Evolutionary conservation across 2,797 vertebrate species (phyloP), one percentile per base, ranked within the genome.

Genomic region (Gouania willdenowi): DNA sequence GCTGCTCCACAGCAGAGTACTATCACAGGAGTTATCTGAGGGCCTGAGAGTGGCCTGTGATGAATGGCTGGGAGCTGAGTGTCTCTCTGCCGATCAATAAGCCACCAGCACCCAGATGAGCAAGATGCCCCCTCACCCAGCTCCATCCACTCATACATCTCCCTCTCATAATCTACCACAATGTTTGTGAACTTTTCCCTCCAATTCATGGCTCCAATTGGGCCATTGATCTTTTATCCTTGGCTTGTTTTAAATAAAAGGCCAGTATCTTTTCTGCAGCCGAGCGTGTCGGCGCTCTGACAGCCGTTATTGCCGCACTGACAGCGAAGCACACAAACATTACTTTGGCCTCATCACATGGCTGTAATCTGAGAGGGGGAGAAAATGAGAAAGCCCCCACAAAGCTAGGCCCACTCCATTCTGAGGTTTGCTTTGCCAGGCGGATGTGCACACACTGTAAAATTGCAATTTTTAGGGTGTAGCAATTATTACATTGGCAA

Each of bases 41-140:
- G 79, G 83, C 77, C 82, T 81, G 83, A 86, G 86, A 87, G 82
- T 83, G 82, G 74, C 81, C 67, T 23, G 69, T 89, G 88, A 90
- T 88, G 82, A 89, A 90, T 88, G 75, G 71, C 73, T 72, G 26
- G 62, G 73, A 86, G 83, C 79, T 74, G 70, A 69, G 74, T 71
- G 72, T 82, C 82, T 82, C 82, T 85, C 68, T 57, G 63, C 57
- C 75, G 76, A 90, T 90, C 89, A 82, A 90, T 90, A 88, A 84
- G 65, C 80, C 78, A 83, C 83, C 82, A 84, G 83, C 76, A 75
- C 69, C 71, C 79, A 87, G 80, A 89, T 86, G 86, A 86, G 86
- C 67, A 74, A 53, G 76, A 84, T 62, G 40, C 50, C 67, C 64
- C 59, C 39, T 43, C 17, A 19, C 50, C 41, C 40, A 1, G 1